phyloP scores from a whole-genome alignment of 92 coral and sea anemone genomes.

The Porites evermanni region DNA sequence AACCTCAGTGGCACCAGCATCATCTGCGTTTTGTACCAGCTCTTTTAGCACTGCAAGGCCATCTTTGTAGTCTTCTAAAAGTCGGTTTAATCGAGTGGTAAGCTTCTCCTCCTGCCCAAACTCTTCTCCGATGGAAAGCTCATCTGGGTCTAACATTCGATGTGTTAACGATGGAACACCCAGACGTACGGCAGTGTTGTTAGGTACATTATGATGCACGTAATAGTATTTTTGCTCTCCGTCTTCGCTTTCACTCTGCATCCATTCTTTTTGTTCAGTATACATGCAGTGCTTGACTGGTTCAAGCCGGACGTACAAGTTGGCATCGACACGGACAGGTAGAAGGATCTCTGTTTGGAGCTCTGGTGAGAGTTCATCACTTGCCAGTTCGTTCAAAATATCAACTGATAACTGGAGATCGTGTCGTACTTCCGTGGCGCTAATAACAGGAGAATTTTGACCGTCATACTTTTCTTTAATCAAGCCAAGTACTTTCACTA shows the following conservation, averaged over 20 bases:
- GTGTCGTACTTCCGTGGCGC: slow-evolving; percentile 32
- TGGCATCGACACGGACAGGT: slow-evolving; percentile 52
- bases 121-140: slow-evolving; percentile 75
- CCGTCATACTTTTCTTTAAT: slow-evolving; percentile 36
- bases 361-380: slow-evolving; percentile 7
- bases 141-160: slow-evolving; percentile 50
- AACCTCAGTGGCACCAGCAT: slow-evolving; percentile 91
- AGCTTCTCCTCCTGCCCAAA: slow-evolving; percentile 85
- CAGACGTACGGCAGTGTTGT: slow-evolving; percentile 64
- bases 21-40: slow-evolving; percentile 93
- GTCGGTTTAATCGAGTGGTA: slow-evolving; percentile 75
- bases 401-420: slow-evolving; percentile 57
- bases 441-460: background rate
- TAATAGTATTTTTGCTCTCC: slow-evolving; percentile 62
- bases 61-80: slow-evolving; percentile 89
- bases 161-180: slow-evolving; percentile 62
- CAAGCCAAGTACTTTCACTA: slow-evolving; percentile 28
- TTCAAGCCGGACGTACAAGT: slow-evolving; percentile 43
- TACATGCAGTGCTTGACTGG: slow-evolving; percentile 78
- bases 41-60: slow-evolving; percentile 92
- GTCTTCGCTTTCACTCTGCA: slow-evolving; percentile 59
- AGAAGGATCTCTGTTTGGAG: slow-evolving; percentile 45
- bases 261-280: slow-evolving; percentile 82
- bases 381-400: slow-evolving; percentile 52
- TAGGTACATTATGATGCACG: slow-evolving; percentile 76